Percentiles rank a stretch among this genome's conserved stretches.
phyloP scores from a whole-genome alignment of 1,140 invertebrate genomes.

The Philotrypesis tridentata region DNA sequence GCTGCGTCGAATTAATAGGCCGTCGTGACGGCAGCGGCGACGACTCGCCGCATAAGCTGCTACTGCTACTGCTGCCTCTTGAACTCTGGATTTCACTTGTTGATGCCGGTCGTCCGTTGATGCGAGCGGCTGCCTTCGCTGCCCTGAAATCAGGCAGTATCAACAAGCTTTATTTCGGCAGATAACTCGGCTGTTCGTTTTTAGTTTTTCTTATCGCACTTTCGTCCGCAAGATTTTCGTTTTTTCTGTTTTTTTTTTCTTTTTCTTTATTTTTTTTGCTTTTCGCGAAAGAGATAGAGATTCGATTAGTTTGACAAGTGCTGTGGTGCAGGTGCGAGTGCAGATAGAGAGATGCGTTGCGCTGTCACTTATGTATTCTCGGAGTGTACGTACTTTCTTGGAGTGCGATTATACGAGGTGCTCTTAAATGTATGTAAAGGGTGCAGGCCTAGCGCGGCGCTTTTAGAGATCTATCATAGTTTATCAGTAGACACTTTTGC shows the following conservation, averaged over 20 bases:
- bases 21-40: neutral
- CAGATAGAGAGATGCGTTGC: neutral
- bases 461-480: too few species aligned
- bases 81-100: neutral
- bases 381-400: neutral
- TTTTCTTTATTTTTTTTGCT: neutral
- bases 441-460: neutral
- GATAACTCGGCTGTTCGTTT: too few species aligned
- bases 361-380: neutral
- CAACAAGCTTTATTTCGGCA: slow-evolving; percentile 35
- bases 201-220: neutral
- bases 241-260: neutral
- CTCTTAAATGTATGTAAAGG: neutral
- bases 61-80: neutral
- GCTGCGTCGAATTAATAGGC: too few species aligned
- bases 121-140: slow-evolving; percentile 6
- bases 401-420: neutral
- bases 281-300: neutral
- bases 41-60: neutral
- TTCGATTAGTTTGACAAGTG: neutral
- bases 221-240: neutral
- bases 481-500: neutral
- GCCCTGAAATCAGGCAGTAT: slow-evolving; percentile 34
- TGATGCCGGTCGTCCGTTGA: neutral
- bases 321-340: neutral